Evolutionary conservation across 2,797 vertebrate species (phyloP).

Genomic region (Alca torda): DNA sequence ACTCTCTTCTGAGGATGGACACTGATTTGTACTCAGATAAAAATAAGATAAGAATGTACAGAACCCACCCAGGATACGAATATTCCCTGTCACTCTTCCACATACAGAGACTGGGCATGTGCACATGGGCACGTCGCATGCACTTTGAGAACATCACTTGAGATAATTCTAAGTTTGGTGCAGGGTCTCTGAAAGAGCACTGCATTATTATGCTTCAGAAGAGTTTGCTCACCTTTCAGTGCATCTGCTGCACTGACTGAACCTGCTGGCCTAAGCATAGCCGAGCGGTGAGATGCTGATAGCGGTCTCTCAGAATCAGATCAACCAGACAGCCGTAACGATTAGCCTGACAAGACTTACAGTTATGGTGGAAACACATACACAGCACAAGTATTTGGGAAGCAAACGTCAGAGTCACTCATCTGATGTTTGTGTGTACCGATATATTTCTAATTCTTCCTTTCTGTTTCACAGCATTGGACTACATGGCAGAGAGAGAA

Average conservation of each 20-base stretch:
- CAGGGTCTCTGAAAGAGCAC: neutral
- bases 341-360: neutral
- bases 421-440: neutral
- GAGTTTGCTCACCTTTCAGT: neutral
- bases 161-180: neutral
- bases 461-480: neutral
- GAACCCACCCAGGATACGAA: rapidly evolving
- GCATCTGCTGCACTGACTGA: neutral
- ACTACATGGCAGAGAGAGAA: neutral
- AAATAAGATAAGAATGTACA: neutral
- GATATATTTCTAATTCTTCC: neutral
- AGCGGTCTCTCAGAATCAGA: neutral
- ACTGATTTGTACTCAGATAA: neutral
- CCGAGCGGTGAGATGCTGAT: rapidly evolving
- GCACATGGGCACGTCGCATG: rapidly evolving
- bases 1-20: neutral
- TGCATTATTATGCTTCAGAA: neutral
- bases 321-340: rapidly evolving
- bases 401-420: neutral
- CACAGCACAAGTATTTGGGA: rapidly evolving
- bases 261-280: neutral
- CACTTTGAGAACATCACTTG: neutral
- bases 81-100: neutral
- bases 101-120: neutral
- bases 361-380: neutral